Percentiles rank a stretch among this genome's conserved stretches.
Evolutionary conservation across 2,888 invertebrate species (phyloP).

Genomic region (Oeneis ivallda): DNA sequence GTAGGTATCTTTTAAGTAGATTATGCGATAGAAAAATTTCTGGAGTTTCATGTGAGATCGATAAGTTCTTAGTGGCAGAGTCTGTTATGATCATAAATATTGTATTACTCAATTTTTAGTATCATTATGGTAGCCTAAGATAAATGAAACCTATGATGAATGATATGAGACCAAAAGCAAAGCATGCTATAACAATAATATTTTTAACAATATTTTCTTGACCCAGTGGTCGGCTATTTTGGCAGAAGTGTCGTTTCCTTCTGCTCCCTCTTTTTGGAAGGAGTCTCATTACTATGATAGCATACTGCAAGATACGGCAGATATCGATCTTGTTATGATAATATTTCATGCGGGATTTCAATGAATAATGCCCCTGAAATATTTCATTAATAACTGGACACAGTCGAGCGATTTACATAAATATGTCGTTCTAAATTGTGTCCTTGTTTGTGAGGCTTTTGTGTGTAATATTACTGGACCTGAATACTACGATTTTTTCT

Average conservation of each 20-base stretch:
- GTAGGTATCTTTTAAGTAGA: background rate
- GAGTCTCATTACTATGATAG: constrained; percentile 15
- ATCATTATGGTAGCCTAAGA: too few species aligned
- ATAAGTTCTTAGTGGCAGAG: too few species aligned
- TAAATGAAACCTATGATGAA: too few species aligned
- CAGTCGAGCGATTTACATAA: constrained; percentile 21
- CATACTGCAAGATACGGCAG: constrained; percentile 24
- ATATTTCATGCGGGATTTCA: constrained; percentile 27
- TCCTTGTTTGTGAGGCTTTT: constrained; percentile 8
- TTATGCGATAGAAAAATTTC: background rate
- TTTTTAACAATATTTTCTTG: background rate
- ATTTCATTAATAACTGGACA: constrained; percentile 18
- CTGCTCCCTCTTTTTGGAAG: too few species aligned
- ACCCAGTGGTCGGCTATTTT: constrained; percentile 3
- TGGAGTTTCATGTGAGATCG: too few species aligned
- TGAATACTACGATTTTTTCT: too few species aligned
- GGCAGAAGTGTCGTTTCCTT: background rate
- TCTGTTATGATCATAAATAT: too few species aligned
- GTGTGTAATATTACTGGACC: too few species aligned
- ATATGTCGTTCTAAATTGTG: constrained; percentile 16
- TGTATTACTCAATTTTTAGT: too few species aligned
- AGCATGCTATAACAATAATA: too few species aligned
- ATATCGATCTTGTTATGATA: constrained; percentile 28
- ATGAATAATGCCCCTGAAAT: constrained; percentile 20
- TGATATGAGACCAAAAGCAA: too few species aligned